Percentiles rank a stretch among this genome's conserved stretches.
phyloP scores from a whole-genome alignment of 2,113 vertebrate species.

The Seriola dumerili region DNA sequence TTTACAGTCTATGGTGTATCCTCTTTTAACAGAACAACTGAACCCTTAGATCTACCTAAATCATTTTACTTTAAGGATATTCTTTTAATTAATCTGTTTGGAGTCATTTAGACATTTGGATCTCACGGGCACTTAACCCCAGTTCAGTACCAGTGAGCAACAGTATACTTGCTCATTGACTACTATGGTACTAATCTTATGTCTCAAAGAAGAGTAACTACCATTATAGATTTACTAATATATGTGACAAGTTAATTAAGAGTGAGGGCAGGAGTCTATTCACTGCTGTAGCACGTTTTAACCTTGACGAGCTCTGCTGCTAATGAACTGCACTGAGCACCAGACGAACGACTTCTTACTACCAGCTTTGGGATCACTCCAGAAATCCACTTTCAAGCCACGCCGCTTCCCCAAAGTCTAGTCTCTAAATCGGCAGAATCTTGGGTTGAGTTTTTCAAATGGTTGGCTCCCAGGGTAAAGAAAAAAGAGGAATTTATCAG shows the following conservation, averaged over 20 bases:
- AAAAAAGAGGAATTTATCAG: slow-evolving; percentile 17
- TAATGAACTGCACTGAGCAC: slow-evolving; percentile 68
- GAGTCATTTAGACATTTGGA: slow-evolving; percentile 7
- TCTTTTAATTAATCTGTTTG: neutral
- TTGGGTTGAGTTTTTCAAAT: neutral
- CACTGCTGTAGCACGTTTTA: slow-evolving; percentile 64
- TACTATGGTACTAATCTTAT: slow-evolving; percentile 47
- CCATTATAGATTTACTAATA: slow-evolving; percentile 63
- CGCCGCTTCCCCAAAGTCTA: neutral
- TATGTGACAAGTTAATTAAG: slow-evolving; percentile 80
- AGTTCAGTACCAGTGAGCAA: neutral
- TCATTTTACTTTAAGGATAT: neutral
- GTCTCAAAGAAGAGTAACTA: slow-evolving; percentile 52
- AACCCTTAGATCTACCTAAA: neutral
- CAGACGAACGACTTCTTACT: slow-evolving; percentile 48
- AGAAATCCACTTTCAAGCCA: slow-evolving; percentile 42
- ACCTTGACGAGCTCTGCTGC: slow-evolving; percentile 70
- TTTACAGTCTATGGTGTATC: neutral
- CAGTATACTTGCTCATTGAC: slow-evolving; percentile 37
- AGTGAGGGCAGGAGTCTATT: slow-evolving; percentile 64
- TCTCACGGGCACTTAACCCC: neutral
- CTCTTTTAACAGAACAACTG: neutral
- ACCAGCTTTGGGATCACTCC: slow-evolving; percentile 52
- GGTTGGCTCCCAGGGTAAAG: neutral
- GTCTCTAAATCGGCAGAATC: slow-evolving; percentile 11